A percentile compares a stretch with the other conserved stretches of the same genome.
These are phyloP conservation scores for Orussus abietinus DNA, from an alignment of 1,140 invertebrate genomes.

Conservation along the genomic window DNA sequence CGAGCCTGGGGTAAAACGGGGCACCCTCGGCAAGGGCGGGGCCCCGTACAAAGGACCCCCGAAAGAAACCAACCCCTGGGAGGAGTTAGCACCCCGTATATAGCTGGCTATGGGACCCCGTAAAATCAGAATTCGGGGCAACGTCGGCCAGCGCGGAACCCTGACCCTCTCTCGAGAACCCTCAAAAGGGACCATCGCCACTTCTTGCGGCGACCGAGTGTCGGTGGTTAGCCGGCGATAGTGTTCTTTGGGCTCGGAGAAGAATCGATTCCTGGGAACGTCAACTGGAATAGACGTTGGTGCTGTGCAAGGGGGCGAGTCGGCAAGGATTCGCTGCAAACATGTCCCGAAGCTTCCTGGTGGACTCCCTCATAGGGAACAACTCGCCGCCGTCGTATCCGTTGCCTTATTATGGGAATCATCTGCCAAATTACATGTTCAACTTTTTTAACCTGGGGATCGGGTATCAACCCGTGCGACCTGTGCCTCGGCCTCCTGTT, in stretches of 20 bases:
- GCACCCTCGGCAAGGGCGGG: constrained; percentile 37
- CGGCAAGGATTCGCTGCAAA: too few species aligned
- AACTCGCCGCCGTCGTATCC: constrained; percentile 46
- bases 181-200: too few species aligned
- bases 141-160: too few species aligned
- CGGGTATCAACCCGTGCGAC: constrained; percentile 44
- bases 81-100: constrained; percentile 47
- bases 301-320: too few species aligned
- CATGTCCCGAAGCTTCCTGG: constrained; percentile 73
- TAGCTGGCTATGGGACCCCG: constrained; percentile 18
- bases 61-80: constrained; percentile 47
- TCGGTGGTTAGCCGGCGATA: too few species aligned
- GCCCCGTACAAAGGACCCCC: constrained; percentile 35
- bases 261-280: too few species aligned
- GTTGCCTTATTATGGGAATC: constrained; percentile 42
- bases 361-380: constrained; percentile 70
- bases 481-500: constrained; percentile 37
- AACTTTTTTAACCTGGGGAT: constrained; percentile 47
- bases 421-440: constrained; percentile 47
- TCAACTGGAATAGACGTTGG: too few species aligned
- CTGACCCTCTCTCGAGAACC: too few species aligned
- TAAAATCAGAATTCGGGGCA: constrained; percentile 31
- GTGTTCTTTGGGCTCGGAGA: too few species aligned
- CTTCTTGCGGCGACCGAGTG: too few species aligned
- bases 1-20: background rate